phyloP scores from a whole-genome alignment of 30 jellyfish, hydroid and myxozoan genomes.

The Hydra vulgaris region DNA sequence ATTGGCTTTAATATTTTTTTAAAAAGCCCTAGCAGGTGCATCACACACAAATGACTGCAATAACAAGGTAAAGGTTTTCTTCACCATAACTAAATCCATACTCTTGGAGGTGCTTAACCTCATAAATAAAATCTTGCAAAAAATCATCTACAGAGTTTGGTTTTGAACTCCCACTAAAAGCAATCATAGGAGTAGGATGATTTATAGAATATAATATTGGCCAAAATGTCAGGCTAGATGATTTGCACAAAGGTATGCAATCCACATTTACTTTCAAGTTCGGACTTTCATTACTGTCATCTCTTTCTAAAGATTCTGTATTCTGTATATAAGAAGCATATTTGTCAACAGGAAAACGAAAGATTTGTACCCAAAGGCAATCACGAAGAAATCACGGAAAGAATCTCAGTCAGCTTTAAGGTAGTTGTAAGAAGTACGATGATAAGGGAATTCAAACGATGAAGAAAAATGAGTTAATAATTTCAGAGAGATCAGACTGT shows the following conservation, averaged over 20 bases:
- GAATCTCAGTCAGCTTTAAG: too few species aligned
- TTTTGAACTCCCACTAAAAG: slow-evolving; percentile 28
- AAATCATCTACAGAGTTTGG: slow-evolving; percentile 21
- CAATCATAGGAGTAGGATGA: background rate
- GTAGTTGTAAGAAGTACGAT: too few species aligned
- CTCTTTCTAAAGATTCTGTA: background rate
- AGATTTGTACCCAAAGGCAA: too few species aligned
- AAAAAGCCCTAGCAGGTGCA: background rate
- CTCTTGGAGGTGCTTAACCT: slow-evolving; percentile 3
- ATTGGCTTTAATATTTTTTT: background rate
- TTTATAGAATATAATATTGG: background rate
- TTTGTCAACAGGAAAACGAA: too few species aligned
- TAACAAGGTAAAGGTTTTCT: background rate
- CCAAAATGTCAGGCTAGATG: background rate
- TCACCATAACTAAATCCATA: slow-evolving; percentile 11
- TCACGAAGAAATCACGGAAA: too few species aligned
- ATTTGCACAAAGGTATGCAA: background rate
- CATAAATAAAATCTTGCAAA: slow-evolving; percentile 14
- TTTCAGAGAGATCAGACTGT: too few species aligned
- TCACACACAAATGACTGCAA: background rate
- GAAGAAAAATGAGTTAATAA: too few species aligned
- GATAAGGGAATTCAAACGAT: too few species aligned
- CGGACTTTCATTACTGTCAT: background rate
- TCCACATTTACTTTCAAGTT: background rate
- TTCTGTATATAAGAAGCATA: too few species aligned